Conservation (phyloP, 2,888 invertebrate species). For the Sminthurinus aureus region DNA sequence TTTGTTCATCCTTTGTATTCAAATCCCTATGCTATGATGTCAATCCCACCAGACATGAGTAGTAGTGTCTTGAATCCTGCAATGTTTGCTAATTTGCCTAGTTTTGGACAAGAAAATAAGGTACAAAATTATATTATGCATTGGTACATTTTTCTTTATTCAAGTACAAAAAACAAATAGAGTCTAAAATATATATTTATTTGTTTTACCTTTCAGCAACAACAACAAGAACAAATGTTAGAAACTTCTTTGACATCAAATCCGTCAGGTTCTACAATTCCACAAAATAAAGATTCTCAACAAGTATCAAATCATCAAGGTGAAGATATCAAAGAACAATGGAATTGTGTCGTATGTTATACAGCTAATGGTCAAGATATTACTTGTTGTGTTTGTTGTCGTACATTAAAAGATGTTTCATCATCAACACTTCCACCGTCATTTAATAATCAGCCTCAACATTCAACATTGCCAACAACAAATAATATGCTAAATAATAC, state of each 20-base stretch:
- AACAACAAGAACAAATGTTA: no score
- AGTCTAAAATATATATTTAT: no score
- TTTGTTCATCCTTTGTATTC: conserved; percentile 62
- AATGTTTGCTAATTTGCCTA: conserved; percentile 62
- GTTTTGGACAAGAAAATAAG: conserved; percentile 61
- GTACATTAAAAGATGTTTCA: conserved; percentile 65
- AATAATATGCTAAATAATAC: background rate
- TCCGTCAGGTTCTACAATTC: no score
- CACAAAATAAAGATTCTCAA: no score
- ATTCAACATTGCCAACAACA: background rate
- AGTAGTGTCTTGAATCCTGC: conserved; percentile 61
- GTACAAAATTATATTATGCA: conserved; percentile 39
- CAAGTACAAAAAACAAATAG: no score
- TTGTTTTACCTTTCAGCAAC: no score
- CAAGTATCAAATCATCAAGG: no score
- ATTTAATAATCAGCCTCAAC: background rate
- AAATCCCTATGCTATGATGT: conserved; percentile 62
- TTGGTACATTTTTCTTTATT: no score
- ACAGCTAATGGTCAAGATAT: conserved; percentile 66
- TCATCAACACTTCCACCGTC: background rate
- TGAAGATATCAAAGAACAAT: conserved; percentile 63
- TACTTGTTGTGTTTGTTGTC: conserved; percentile 68
- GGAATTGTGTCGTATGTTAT: conserved; percentile 71
- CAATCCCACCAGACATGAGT: conserved; percentile 59
- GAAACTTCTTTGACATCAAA: no score